Evolutionary conservation across 2,113 vertebrate genomes (phyloP).

Genomic region (Salvelinus fontinalis): DNA sequence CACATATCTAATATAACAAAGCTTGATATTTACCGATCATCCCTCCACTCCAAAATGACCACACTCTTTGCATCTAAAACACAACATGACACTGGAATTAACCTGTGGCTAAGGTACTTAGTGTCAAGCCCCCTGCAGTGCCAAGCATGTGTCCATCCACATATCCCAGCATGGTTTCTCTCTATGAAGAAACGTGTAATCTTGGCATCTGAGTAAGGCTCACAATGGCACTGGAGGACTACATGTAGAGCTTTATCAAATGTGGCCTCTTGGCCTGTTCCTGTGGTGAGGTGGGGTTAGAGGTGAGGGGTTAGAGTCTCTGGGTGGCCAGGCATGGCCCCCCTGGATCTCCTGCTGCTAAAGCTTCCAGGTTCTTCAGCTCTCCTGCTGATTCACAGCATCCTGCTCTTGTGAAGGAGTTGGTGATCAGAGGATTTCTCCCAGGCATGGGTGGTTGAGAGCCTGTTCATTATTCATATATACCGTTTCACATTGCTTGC

Average conservation of each 20-base stretch:
- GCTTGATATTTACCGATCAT: too few species aligned
- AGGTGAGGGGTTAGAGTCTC: background rate
- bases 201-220: background rate
- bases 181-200: background rate
- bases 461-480: background rate
- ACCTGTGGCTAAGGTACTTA: slow-evolving; percentile 8
- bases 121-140: slow-evolving; percentile 22
- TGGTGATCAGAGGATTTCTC: background rate
- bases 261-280: slow-evolving; percentile 14
- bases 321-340: slow-evolving; percentile 30
- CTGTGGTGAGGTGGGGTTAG: slow-evolving; percentile 22
- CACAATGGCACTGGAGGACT: slow-evolving; percentile 15
- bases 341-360: slow-evolving; percentile 14
- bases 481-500: background rate
- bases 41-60: too few species aligned
- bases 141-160: slow-evolving; percentile 15
- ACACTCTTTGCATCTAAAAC: background rate
- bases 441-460: background rate
- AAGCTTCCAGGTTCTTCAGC: slow-evolving; percentile 1
- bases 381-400: slow-evolving; percentile 17
- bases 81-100: slow-evolving; percentile 36
- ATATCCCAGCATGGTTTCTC: background rate
- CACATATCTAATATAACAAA: background rate
- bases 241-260: slow-evolving; percentile 27
- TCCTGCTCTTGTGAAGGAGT: slow-evolving; percentile 2